Evolutionary conservation across 1,140 invertebrate genomes (phyloP).

Genomic region (Papilio polyxenes): DNA sequence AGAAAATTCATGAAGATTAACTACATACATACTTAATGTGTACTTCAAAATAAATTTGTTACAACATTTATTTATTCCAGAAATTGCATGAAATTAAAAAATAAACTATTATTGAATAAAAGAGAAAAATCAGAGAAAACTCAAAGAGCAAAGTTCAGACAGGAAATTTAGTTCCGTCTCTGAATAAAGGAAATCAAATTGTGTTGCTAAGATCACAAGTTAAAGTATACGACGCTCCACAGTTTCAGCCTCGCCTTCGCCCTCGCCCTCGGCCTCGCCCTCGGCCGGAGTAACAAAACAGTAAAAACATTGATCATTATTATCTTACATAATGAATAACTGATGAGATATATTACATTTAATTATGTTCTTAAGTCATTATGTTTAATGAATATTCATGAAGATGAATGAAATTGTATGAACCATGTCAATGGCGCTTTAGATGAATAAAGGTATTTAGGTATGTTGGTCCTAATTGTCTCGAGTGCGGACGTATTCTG

Average conservation of each 20-base stretch:
- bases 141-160: not conserved
- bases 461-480: too few relatives aligned
- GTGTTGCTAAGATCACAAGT: conserved; percentile 16
- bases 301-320: not conserved
- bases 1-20: too few relatives aligned
- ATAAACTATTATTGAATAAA: not conserved
- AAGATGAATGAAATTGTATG: not conserved
- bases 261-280: not conserved
- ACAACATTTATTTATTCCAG: too few relatives aligned
- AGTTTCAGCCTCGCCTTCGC: not conserved
- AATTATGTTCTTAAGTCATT: not conserved
- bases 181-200: conserved; percentile 35
- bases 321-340: not conserved
- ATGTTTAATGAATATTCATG: not conserved
- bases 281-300: not conserved
- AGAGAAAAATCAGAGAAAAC: conserved; percentile 10
- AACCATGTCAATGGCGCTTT: not conserved
- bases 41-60: too few relatives aligned
- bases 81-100: not conserved
- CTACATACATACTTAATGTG: too few relatives aligned
- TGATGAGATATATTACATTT: not conserved
- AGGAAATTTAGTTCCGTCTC: conserved; percentile 36
- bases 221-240: not conserved
- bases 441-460: too few relatives aligned
- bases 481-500: too few relatives aligned